Percentiles rank a stretch among this genome's conserved stretches.
These are phyloP conservation scores for Centruroides vittatus DNA, from an alignment of 1,140 invertebrate species.

Conservation along the genomic window DNA sequence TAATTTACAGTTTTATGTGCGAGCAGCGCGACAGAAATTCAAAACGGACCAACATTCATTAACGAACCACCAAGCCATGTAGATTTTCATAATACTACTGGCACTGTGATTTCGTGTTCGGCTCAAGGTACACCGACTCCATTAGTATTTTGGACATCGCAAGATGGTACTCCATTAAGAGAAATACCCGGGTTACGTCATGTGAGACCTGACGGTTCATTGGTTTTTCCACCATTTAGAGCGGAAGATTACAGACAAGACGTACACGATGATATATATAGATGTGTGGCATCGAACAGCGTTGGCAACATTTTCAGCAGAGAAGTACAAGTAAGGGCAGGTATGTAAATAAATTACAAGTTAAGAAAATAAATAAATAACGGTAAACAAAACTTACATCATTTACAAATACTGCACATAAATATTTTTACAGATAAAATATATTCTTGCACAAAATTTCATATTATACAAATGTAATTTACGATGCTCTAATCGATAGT, in stretches of 20 bases:
- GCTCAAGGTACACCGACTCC: conserved; percentile 78
- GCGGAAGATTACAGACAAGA: conserved; percentile 37
- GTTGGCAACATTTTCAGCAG: conserved; percentile 61
- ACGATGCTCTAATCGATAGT: too few relatives aligned
- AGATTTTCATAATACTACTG: conserved; percentile 87
- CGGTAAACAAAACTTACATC: too few relatives aligned
- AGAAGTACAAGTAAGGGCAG: conserved; percentile 63
- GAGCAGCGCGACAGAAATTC: not conserved
- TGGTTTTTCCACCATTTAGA: conserved; percentile 28
- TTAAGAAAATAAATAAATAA: too few relatives aligned
- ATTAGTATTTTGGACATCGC: conserved; percentile 58
- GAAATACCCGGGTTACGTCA: conserved; percentile 53
- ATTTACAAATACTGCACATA: too few relatives aligned
- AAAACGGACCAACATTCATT: conserved; percentile 66
- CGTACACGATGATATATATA: conserved; percentile 29
- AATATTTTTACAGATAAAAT: too few relatives aligned
- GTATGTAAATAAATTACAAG: conserved; percentile 36
- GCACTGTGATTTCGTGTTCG: conserved; percentile 79
- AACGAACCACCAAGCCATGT: conserved; percentile 79
- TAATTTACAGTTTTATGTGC: too few relatives aligned
- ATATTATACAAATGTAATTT: too few relatives aligned
- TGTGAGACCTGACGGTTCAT: conserved; percentile 34
- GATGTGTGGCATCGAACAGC: conserved; percentile 55
- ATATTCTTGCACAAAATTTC: too few relatives aligned
- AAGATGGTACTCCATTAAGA: conserved; percentile 44